Evolutionary conservation across 2,888 invertebrate genomes (phyloP).

Genomic region (Apodemia mormo): DNA sequence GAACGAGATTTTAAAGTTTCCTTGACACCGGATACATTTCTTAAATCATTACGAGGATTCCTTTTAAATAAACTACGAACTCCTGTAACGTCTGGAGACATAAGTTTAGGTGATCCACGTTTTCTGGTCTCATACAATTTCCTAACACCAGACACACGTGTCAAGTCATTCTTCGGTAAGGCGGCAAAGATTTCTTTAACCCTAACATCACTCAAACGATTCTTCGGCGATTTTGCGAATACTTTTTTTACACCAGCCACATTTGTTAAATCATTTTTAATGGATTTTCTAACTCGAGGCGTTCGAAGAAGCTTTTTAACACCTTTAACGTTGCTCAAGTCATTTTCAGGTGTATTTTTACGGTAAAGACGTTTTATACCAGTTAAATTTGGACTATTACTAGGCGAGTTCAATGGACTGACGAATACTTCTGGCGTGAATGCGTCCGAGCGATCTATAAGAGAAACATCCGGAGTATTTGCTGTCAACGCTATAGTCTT

Average conservation of each 20-base stretch:
- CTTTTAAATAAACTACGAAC: slow-evolving; percentile 55
- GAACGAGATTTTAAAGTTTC: slow-evolving; percentile 44
- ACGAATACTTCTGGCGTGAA: slow-evolving; percentile 61
- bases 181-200: slow-evolving; percentile 58
- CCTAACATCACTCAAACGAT: slow-evolving; percentile 57
- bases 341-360: slow-evolving; percentile 52
- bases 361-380: slow-evolving; percentile 55
- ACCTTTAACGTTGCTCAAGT: slow-evolving; percentile 51
- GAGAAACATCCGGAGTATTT: slow-evolving; percentile 44
- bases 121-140: slow-evolving; percentile 44
- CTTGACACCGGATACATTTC: slow-evolving; percentile 63
- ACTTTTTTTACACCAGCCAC: slow-evolving; percentile 63
- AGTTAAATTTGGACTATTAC: slow-evolving; percentile 48
- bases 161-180: slow-evolving; percentile 54
- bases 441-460: slow-evolving; percentile 45
- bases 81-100: slow-evolving; percentile 60
- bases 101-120: slow-evolving; percentile 54
- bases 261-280: slow-evolving; percentile 61
- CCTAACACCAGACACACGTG: slow-evolving; percentile 50
- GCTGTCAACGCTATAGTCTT: slow-evolving; percentile 46
- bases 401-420: slow-evolving; percentile 58
- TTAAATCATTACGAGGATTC: slow-evolving; percentile 55
- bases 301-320: slow-evolving; percentile 50
- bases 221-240: slow-evolving; percentile 57
- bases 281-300: slow-evolving; percentile 51